These are phyloP conservation scores for Cyprinodon tularosa DNA, from an alignment of 2,113 vertebrate genomes.

Conservation along the genomic window DNA sequence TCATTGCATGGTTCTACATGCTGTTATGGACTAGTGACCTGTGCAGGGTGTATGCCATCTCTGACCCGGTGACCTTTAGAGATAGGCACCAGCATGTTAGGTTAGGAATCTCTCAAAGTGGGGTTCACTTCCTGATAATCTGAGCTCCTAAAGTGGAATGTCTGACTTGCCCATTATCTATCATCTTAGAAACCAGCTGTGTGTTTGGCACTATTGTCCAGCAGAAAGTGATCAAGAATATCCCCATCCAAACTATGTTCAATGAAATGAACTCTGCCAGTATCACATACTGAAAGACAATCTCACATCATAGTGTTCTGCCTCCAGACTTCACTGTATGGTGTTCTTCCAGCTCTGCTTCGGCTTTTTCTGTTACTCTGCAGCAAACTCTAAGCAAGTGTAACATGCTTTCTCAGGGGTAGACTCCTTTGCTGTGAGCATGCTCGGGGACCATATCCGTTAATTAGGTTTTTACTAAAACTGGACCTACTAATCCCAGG, in stretches of 20 bases:
- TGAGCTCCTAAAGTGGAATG: not conserved
- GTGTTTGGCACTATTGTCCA: too few relatives aligned
- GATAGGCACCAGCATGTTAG: not conserved
- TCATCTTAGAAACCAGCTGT: too few relatives aligned
- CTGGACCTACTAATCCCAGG: not conserved
- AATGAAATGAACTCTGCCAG: not conserved
- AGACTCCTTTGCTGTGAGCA: not conserved
- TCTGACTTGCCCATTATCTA: too few relatives aligned
- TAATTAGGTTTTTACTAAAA: not conserved
- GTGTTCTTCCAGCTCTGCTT: not conserved
- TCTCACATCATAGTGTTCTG: not conserved
- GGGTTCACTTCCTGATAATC: not conserved
- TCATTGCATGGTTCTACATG: too few relatives aligned
- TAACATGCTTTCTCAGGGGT: not conserved
- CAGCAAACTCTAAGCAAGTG: not conserved
- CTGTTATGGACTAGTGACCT: not conserved
- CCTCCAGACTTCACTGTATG: not conserved
- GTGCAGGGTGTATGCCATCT: not conserved
- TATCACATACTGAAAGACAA: not conserved
- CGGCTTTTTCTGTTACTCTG: not conserved
- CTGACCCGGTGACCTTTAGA: not conserved
- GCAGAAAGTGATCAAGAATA: not conserved
- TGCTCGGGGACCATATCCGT: not conserved
- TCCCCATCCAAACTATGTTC: not conserved
- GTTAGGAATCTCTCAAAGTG: not conserved